Evolutionary conservation across 2,797 vertebrate genomes (phyloP), one percentile per base, ranked within the genome.

Genomic region (Peromyscus aztecus): DNA sequence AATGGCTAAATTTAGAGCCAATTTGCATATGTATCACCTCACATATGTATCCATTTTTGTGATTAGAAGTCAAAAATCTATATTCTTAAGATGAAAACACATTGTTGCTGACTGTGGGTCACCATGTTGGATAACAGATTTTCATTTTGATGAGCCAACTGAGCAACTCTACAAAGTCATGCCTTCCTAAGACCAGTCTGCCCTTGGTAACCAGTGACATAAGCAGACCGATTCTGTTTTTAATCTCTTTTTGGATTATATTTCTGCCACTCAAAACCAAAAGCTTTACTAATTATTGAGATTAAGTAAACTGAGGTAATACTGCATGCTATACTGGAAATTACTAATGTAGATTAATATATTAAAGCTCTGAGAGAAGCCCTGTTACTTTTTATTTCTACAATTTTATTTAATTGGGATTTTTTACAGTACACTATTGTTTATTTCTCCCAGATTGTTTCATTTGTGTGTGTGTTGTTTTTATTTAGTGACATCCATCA

Each of bases 251-350:
- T 29, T 71, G 23, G 94, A 34, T 0, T 92, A 27, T 46, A 11
- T 55, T 75, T 94, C 86, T 91, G 34, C 75, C 40, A 69, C 31
- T 88, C 80, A 89, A 92, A 96, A 85, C 7, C 8, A 92, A 96
- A 24, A 84, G 1, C 23, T 16, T 27, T 91, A 29, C 31, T 90
- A 75, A 84, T 90, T 43, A 77, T 13, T 67, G 1, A 9, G 6
- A 29, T 76, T 93, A 91, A 89, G 24, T 76, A 76, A 73, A 63
- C 49, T 65, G 84, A 5, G 5, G 29, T 46, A 90, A 78, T 52
- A 63, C 0, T 75, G 1, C 9, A 43, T 49, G 65, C 1, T 52
- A 73, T 31, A 77, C 3, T 67, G 11, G 21, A 78, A 57, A 24
- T 0, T 76, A 77, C 11, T 52, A 24, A 8, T 57, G 0, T 43